A percentile compares a stretch with the other conserved stretches of the same genome.
Conservation (phyloP, 2,113 vertebrate species). For the Indri indri region DNA sequence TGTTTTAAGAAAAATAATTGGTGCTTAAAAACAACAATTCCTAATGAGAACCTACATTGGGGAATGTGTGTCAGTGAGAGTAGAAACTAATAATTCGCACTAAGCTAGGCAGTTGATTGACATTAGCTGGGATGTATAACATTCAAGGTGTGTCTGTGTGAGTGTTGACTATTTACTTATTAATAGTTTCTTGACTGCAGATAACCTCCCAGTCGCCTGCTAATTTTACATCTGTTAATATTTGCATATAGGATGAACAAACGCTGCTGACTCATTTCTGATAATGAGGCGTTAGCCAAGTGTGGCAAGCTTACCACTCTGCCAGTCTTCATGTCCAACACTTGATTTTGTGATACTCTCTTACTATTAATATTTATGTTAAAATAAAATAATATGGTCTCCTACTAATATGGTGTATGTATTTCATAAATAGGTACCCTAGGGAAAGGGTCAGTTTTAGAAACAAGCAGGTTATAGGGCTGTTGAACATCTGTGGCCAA, state of each 20-base stretch:
- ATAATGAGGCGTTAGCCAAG: not conserved
- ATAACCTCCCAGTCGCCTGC: not conserved
- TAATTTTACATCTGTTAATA: not conserved
- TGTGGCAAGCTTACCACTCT: not conserved
- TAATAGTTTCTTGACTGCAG: not conserved
- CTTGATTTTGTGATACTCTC: not conserved
- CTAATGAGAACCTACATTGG: not conserved
- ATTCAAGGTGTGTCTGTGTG: not conserved
- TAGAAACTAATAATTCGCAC: not conserved
- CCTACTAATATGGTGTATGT: not conserved
- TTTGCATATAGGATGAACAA: not conserved
- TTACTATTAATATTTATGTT: not conserved
- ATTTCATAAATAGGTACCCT: conserved; percentile 40
- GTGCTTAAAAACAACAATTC: not conserved
- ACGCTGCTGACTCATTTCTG: not conserved
- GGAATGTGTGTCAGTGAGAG: not conserved
- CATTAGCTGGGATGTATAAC: not conserved
- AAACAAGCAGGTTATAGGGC: conserved; percentile 1
- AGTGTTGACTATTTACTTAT: conserved; percentile 2
- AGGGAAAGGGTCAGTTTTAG: conserved; percentile 14
- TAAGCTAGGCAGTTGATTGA: not conserved
- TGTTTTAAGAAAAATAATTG: conserved; percentile 31
- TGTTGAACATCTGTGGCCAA: not conserved
- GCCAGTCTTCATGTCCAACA: not conserved
- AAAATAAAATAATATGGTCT: not conserved